Evolutionary conservation across 2,888 invertebrate species (phyloP).

Genomic region (Diadegma fenestrale): DNA sequence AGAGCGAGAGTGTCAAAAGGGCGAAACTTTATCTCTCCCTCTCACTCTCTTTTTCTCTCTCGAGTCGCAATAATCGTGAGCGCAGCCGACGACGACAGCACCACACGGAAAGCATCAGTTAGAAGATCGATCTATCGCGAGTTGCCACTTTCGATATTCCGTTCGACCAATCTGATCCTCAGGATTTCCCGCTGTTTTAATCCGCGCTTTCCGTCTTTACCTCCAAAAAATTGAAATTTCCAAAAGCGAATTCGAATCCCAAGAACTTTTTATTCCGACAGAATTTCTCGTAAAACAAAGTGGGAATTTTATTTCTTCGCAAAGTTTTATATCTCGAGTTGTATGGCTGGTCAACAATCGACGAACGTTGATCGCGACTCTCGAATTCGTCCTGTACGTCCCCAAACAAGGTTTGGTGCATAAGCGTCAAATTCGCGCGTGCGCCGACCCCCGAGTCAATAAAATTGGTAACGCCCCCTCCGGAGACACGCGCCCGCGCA

Average conservation of each 20-base stretch:
- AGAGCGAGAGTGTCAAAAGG: slow-evolving; percentile 36
- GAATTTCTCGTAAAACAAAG: not conserved
- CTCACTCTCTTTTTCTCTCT: not conserved
- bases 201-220: not conserved
- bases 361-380: slow-evolving; percentile 52
- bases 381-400: slow-evolving; percentile 52
- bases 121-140: slow-evolving; percentile 58
- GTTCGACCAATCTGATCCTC: not conserved
- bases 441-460: slow-evolving; percentile 78
- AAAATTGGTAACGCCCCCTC: slow-evolving; percentile 73
- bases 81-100: not conserved
- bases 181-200: not conserved
- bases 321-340: not conserved
- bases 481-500: slow-evolving; percentile 36
- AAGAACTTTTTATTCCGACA: not conserved
- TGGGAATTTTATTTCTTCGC: not conserved
- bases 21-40: slow-evolving; percentile 21
- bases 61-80: slow-evolving; percentile 55
- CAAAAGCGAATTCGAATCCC: not conserved
- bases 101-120: not conserved
- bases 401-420: slow-evolving; percentile 47
- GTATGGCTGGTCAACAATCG: slow-evolving; percentile 42
- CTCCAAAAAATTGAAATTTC: slow-evolving; percentile 36
- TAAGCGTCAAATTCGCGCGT: slow-evolving; percentile 72
- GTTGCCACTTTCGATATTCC: slow-evolving; percentile 51